Conservation (phyloP, 2,888 invertebrate genomes). For the Ganaspis brasiliensis region DNA sequence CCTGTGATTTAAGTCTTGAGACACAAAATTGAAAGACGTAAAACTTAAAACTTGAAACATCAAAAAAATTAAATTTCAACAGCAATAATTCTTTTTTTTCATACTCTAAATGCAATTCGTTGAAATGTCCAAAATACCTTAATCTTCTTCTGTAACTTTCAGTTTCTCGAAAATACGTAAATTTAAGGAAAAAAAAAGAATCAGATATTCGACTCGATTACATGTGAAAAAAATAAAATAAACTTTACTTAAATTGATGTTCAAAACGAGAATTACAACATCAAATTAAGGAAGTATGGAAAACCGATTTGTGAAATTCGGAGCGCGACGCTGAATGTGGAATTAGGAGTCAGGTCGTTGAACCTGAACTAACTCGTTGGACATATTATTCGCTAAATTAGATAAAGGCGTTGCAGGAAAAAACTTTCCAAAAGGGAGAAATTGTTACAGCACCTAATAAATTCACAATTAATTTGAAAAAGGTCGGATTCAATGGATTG, state of each 20-base stretch:
- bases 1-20: no score
- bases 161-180: no score
- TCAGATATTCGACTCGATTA: background rate
- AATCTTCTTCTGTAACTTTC: no score
- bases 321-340: background rate
- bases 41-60: no score
- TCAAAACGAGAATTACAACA: background rate
- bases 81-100: no score
- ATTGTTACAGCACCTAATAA: background rate
- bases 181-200: no score
- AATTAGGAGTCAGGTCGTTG: slow-evolving; percentile 29
- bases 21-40: no score
- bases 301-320: slow-evolving; percentile 9
- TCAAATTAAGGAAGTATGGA: background rate
- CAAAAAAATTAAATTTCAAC: no score
- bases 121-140: no score
- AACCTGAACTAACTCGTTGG: slow-evolving; percentile 30
- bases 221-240: no score
- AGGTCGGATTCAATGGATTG: background rate
- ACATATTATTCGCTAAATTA: slow-evolving; percentile 21
- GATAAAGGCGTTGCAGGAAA: background rate
- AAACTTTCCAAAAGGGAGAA: slow-evolving; percentile 4
- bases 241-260: background rate
- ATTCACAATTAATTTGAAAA: slow-evolving; percentile 1
- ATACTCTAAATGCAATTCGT: no score